Percentiles rank a stretch among this genome's conserved stretches.
Conservation (phyloP, 2,888 invertebrate species). For the Heteromyza rotundicornis region DNA sequence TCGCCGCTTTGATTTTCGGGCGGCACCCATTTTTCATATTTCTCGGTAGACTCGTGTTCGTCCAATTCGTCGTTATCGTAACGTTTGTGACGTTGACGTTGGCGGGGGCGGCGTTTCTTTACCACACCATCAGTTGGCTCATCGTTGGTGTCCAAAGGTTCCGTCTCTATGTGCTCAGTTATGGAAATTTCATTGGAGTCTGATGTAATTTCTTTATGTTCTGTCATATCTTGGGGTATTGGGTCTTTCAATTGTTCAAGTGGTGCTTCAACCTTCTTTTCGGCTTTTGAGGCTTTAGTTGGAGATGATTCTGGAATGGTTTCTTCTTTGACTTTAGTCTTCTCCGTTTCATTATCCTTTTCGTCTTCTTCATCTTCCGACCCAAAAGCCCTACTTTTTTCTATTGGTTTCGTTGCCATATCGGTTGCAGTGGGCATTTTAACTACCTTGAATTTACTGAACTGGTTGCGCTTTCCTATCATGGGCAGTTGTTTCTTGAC, state of each 20-base stretch:
- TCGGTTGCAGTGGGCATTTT: constrained; percentile 31
- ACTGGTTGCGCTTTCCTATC: constrained; percentile 63
- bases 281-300: too few relatives aligned
- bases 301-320: not conserved
- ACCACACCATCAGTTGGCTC: constrained; percentile 26
- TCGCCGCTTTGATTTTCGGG: constrained; percentile 78
- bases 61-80: constrained; percentile 60
- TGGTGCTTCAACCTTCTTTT: constrained; percentile 9
- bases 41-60: constrained; percentile 65
- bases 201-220: constrained; percentile 10
- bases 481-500: constrained; percentile 58
- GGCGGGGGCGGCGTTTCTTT: constrained; percentile 50
- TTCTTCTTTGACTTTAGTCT: constrained; percentile 14
- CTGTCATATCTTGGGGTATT: constrained; percentile 15
- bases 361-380: constrained; percentile 44
- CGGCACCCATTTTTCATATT: constrained; percentile 81
- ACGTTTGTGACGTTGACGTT: constrained; percentile 53
- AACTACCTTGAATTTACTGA: constrained; percentile 54
- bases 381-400: constrained; percentile 38
- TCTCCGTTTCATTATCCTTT: not conserved
- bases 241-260: constrained; percentile 18
- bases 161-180: constrained; percentile 10
- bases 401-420: constrained; percentile 21
- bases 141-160: constrained; percentile 17
- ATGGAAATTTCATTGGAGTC: constrained; percentile 1